phyloP scores from a whole-genome alignment of 2,797 vertebrate genomes.

The Sebastes umbrosus region DNA sequence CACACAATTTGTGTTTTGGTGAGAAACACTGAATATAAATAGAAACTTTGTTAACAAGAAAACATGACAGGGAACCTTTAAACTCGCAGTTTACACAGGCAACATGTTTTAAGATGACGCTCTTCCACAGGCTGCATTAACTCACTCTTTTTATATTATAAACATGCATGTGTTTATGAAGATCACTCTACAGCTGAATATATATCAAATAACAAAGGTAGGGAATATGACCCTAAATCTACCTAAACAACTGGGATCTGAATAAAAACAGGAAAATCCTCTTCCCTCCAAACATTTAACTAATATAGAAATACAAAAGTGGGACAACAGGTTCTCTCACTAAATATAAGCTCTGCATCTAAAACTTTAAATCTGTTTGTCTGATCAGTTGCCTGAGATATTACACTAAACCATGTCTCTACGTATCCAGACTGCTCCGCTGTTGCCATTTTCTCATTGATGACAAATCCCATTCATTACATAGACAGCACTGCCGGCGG shows the following conservation, averaged over 20 bases:
- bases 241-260: background rate
- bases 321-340: constrained; percentile 2
- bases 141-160: background rate
- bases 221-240: background rate
- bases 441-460: constrained; percentile 8
- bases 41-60: background rate
- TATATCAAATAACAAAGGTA: background rate
- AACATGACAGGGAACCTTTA: background rate
- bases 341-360: constrained; percentile 10
- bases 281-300: background rate
- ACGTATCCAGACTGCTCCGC: background rate
- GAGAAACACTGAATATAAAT: background rate
- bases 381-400: constrained; percentile 9
- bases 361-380: constrained; percentile 8
- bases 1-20: background rate
- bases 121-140: background rate
- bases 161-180: background rate
- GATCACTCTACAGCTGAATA: background rate
- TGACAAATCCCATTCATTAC: constrained; percentile 30
- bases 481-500: background rate
- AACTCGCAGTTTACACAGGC: background rate
- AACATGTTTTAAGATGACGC: background rate
- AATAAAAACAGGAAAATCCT: background rate
- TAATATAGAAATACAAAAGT: background rate
- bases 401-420: constrained; percentile 6